Base-by-base conservation (phyloP, 1,140 invertebrate genomes). In the Olivierus martensii region DNA sequence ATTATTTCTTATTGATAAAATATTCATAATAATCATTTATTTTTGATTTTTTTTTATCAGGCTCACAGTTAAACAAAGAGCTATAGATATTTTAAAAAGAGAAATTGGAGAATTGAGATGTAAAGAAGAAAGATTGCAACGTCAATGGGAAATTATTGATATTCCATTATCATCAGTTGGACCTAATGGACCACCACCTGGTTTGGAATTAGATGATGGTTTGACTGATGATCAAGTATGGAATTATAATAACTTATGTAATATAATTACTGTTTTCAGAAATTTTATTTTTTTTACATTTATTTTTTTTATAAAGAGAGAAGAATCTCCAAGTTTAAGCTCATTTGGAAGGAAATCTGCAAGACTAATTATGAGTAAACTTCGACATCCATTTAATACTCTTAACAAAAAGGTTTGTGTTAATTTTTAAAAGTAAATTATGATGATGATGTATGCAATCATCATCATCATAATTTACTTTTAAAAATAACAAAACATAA, bases 161-260 rank as follows among this genome's bases (percentile, higher is more conserved):
- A 76, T 78, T 37, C 82, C 87, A 12, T 69, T 94, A 22, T 83
- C 83, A 52, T 81, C 85, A 64, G 72, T 90, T 3, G 87, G 85
- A 22, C 87, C 85, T 60, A 83, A 87, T 66, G 82, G 87, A 69
- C 77, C 84, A 42, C 86, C 87, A 17, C 79, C 79, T 14, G 85
- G 82, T 44, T 83, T 84, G 64, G 84, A 87, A 59, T 9, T 28
- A 9, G 39, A 41, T 41, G 39, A 41, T 15, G 39, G 28, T 9
- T 28, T 41, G 12, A 41, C 6, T 15, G 17, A 41, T 9, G 39
- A 41, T 18, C 39, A 41, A 12, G 39, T 41, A 12, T 7, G 17
- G 17, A 28, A 28, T 28, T 28, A 28, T 28, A 2, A 28, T 28
- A 6, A 28, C 4, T 28, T 28, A 3, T 28, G 4, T 6, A 28